These are phyloP conservation scores for Peromyscus eremicus DNA, from an alignment of 2,797 vertebrate genomes.

Conservation along the genomic window DNA sequence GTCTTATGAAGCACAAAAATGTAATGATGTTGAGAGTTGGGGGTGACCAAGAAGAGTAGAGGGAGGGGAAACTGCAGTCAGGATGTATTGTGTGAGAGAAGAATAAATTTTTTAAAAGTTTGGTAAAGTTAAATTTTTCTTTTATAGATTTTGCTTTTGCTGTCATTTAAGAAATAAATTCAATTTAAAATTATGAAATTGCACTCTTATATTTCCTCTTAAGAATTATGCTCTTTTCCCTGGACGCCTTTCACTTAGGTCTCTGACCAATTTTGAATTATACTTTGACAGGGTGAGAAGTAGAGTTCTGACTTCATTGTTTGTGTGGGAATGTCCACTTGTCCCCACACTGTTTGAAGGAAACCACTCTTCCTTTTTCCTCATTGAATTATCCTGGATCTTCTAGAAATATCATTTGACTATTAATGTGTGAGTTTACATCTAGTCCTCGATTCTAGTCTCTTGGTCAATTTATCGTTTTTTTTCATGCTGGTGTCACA, in stretches of 20 bases:
- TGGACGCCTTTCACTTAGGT: neutral
- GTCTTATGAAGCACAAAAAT: neutral
- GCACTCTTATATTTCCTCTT: neutral
- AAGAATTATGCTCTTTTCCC: neutral
- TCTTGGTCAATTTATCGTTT: neutral
- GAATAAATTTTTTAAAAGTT: neutral
- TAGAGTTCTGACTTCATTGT: neutral
- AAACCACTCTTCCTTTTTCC: neutral
- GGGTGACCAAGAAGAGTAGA: neutral
- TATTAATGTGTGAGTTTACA: neutral
- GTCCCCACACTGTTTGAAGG: neutral
- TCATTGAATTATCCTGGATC: neutral
- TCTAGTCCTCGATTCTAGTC: neutral
- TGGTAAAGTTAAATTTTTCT: neutral
- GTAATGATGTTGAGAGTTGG: neutral
- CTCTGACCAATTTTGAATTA: neutral
- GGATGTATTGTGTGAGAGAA: neutral
- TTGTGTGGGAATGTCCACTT: neutral
- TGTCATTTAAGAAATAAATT: neutral
- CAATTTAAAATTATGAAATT: neutral
- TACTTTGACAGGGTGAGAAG: neutral
- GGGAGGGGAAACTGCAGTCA: accelerated
- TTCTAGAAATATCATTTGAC: neutral
- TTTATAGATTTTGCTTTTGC: neutral
- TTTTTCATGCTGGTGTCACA: neutral